Evolutionary conservation across 1,140 invertebrate species (phyloP).

Genomic region (Brachionus calyciflorus): DNA sequence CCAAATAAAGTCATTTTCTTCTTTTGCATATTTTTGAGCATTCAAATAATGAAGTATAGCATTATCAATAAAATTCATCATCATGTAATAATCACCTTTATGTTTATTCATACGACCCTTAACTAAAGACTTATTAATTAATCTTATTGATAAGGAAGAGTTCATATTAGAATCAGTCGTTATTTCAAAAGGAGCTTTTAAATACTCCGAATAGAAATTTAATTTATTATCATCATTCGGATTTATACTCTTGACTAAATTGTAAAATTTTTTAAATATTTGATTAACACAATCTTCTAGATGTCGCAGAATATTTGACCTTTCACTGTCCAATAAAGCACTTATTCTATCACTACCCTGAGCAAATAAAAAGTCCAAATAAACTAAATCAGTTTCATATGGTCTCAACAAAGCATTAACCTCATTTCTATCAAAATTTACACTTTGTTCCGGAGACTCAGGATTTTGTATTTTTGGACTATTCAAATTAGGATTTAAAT

Average conservation of each 20-base stretch:
- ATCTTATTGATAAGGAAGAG: neutral
- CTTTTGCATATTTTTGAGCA: neutral
- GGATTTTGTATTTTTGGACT: neutral
- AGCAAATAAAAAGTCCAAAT: constrained; percentile 41
- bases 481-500: neutral
- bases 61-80: constrained; percentile 9
- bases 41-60: neutral
- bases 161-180: neutral
- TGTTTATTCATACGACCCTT: constrained; percentile 31
- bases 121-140: neutral
- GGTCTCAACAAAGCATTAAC: neutral
- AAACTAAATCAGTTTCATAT: neutral
- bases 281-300: neutral
- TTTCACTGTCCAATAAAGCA: constrained; percentile 9
- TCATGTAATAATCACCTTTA: constrained; percentile 26
- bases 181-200: constrained; percentile 17
- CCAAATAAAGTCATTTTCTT: constrained; percentile 14
- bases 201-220: constrained; percentile 13
- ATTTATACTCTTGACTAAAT: neutral
- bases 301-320: neutral
- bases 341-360: neutral
- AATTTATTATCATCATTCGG: constrained; percentile 5
- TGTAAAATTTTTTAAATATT: neutral
- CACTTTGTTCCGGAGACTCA: neutral
- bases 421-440: neutral